Evolutionary conservation across 2,888 invertebrate species (phyloP), one percentile per base, ranked within the genome.

Genomic region (Saturnia pavonia): DNA sequence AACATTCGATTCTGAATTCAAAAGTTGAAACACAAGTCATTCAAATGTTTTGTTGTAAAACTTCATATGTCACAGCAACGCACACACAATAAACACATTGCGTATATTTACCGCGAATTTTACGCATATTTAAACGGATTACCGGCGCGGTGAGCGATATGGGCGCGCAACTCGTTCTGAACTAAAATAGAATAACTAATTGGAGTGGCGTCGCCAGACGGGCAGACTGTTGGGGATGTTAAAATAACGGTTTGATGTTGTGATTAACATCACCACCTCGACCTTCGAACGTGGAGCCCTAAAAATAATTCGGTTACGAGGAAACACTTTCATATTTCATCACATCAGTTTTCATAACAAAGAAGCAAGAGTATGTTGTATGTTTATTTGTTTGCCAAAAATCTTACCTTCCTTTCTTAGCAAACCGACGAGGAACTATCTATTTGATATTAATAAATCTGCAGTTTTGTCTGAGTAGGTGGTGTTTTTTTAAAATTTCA

Each of bases 101-200:
- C 73, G 74, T 74, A 63, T 25, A 57, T 57, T 57, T 57, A 57
- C 77, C 74, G 78, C 79, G 78, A 74, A 82, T 81, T 86, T 85
- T 82, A 81, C 82, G 79, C 81, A 79, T 81, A 78, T 82, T 83
- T 78, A 78, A 83, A 79, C 34, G 27, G 63, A 2, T 40, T 12
- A 40, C 63, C 19, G 40, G 63, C 27, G 63, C 77, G 73, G 74
- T 79, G 75, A 77, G 79, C 85, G 84, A 75, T 81, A 78, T 80
- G 57, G 76, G 80, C 79, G 79, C 81, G 79, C 86, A 84, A 82
- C 78, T 81, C 81, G 76, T 79, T 85, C 83, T 84, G 85, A 78
- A 85, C 88, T 79, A 88, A 92, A 92, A 91, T 92, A 92, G 91
- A 88, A 84, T 82, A 85, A 83, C 87, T 89, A 88, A 89, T 90